Percentiles rank a stretch among this genome's conserved stretches.
phyloP scores from a whole-genome alignment of 2,797 vertebrate species.

The Esox lucius region DNA sequence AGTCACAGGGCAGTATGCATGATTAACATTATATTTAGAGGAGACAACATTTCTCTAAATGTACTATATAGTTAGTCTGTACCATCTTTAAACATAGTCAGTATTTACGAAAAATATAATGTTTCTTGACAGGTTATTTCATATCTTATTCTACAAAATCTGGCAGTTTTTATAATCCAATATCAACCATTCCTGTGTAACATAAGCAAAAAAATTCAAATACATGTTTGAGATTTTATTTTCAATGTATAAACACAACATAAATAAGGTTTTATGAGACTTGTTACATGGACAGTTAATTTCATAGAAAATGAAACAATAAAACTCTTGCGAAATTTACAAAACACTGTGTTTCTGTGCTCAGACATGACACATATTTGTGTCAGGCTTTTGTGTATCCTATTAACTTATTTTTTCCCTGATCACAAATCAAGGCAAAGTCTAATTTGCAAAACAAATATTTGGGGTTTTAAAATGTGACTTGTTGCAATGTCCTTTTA shows the following conservation, averaged over 20 bases:
- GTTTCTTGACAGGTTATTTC: not conserved
- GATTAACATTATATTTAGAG: slow-evolving; percentile 70
- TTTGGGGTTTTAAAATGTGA: slow-evolving; percentile 69
- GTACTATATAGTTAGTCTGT: slow-evolving; percentile 57
- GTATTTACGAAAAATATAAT: not conserved
- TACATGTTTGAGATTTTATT: slow-evolving; percentile 86
- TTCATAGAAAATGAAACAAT: slow-evolving; percentile 67
- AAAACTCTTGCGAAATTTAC: slow-evolving; percentile 98
- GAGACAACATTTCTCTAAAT: slow-evolving; percentile 65
- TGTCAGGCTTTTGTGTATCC: slow-evolving; percentile 59
- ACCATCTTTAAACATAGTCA: slow-evolving; percentile 58
- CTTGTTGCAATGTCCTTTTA: slow-evolving; percentile 76
- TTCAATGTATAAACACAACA: slow-evolving; percentile 99
- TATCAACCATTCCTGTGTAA: slow-evolving; percentile 16
- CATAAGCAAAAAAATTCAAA: slow-evolving; percentile 40
- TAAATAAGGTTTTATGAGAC: slow-evolving; percentile 98
- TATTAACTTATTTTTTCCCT: slow-evolving; percentile 54
- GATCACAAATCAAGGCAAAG: slow-evolving; percentile 66
- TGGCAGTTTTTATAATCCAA: not conserved
- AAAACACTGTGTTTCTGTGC: slow-evolving; percentile 94
- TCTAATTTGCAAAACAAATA: slow-evolving; percentile 73
- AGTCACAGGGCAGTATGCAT: slow-evolving; percentile 65
- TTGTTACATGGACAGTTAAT: slow-evolving; percentile 94
- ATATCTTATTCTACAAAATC: not conserved
- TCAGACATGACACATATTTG: slow-evolving; percentile 79